A percentile compares a stretch with the other conserved stretches of the same genome.
These are phyloP conservation scores for Dione vanillae DNA, from an alignment of 2,888 invertebrate species.

Conservation along the genomic window DNA sequence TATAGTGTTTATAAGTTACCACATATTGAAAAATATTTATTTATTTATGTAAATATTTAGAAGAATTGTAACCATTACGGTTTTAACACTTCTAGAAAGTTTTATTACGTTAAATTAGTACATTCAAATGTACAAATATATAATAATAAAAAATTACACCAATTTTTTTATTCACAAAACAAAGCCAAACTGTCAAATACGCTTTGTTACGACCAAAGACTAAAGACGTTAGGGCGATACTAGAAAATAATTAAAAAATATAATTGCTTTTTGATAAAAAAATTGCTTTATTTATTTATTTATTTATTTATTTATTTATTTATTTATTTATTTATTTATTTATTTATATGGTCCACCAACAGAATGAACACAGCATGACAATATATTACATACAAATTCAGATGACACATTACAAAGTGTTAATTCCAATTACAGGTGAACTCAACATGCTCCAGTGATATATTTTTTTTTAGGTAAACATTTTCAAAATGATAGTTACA, in stretches of 20 bases:
- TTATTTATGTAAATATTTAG: slow-evolving; percentile 2
- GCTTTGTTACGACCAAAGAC: slow-evolving; percentile 26
- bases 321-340: too few relatives aligned
- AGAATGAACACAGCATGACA: too few relatives aligned
- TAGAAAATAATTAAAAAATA: neutral
- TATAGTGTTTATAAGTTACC: slow-evolving; percentile 10
- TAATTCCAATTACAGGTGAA: too few relatives aligned
- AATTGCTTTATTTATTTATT: too few relatives aligned
- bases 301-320: too few relatives aligned
- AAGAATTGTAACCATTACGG: neutral
- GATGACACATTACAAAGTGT: too few relatives aligned
- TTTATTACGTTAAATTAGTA: neutral
- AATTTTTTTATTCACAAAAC: slow-evolving; percentile 28
- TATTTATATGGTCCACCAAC: too few relatives aligned
- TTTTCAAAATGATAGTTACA: too few relatives aligned
- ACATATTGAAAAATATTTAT: slow-evolving; percentile 12
- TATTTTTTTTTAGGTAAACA: too few relatives aligned
- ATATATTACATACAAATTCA: too few relatives aligned
- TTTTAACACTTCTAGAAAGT: neutral
- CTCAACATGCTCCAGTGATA: too few relatives aligned
- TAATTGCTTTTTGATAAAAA: neutral
- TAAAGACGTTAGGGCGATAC: neutral
- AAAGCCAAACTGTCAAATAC: slow-evolving; percentile 32
- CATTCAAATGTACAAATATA: neutral
- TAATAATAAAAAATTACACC: slow-evolving; percentile 4